Conservation (phyloP, 2,797 vertebrate genomes). For the Pseudochirops cupreus region DNA sequence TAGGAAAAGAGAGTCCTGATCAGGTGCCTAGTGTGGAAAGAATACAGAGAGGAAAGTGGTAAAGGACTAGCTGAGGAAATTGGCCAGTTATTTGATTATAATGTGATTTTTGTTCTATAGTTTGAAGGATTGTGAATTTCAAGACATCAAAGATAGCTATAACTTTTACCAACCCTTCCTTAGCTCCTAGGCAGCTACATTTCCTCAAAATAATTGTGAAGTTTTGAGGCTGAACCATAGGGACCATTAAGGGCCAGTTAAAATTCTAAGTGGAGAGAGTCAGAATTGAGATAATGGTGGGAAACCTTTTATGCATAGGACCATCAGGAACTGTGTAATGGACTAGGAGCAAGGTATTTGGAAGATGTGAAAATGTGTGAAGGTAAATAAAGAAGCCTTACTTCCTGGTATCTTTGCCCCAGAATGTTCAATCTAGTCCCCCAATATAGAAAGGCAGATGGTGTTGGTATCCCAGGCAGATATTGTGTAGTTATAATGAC, state of each 20-base stretch:
- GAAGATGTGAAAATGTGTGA: not conserved
- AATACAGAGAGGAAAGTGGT: not conserved
- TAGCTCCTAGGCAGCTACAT: not conserved
- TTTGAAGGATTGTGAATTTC: not conserved
- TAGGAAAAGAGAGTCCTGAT: not conserved
- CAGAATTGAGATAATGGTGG: not conserved
- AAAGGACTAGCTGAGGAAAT: not conserved
- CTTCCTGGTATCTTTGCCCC: not conserved
- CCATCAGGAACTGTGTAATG: not conserved
- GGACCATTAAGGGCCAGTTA: not conserved
- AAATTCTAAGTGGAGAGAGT: not conserved
- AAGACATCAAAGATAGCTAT: conserved; percentile 33
- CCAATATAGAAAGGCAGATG: not conserved
- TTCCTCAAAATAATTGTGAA: not conserved
- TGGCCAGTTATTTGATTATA: not conserved
- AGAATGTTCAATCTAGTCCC: not conserved
- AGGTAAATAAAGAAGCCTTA: not conserved
- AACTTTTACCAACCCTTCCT: not conserved
- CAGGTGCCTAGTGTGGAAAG: not conserved
- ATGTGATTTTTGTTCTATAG: not conserved
- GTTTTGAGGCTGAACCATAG: not conserved
- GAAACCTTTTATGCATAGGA: not conserved
- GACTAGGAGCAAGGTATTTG: not conserved
- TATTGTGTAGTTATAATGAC: conserved; percentile 26
- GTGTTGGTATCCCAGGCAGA: not conserved